Conservation (phyloP, 2,797 vertebrate species). For the Synaphobranchus kaupii region DNA sequence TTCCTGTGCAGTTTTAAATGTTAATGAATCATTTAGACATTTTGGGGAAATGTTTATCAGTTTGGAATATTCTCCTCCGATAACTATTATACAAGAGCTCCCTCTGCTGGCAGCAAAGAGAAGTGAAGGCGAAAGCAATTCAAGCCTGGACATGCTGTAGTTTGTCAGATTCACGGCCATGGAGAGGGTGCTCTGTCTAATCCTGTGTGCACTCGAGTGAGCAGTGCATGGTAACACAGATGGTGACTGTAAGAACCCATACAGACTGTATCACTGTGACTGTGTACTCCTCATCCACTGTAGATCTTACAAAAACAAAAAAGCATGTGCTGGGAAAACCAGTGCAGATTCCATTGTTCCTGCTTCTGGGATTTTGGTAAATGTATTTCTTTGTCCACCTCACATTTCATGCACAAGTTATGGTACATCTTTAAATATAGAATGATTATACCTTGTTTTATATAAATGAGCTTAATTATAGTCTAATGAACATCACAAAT, state of each 20-base stretch:
- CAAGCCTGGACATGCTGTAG: neutral
- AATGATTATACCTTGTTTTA: too few relatives aligned
- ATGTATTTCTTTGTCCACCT: neutral
- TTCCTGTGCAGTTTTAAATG: too few relatives aligned
- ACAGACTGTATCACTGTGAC: neutral
- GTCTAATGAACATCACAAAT: too few relatives aligned
- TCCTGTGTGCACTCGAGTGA: neutral
- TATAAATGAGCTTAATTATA: too few relatives aligned
- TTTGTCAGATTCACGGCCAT: neutral
- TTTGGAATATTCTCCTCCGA: neutral
- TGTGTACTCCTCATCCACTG: neutral
- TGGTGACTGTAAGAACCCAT: neutral
- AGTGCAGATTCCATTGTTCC: neutral
- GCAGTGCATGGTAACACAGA: neutral
- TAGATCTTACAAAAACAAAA: neutral
- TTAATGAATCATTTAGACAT: too few relatives aligned
- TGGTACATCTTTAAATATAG: neutral
- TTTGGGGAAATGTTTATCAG: too few relatives aligned
- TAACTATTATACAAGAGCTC: neutral
- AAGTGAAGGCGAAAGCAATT: neutral
- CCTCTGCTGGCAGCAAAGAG: neutral
- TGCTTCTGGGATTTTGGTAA: neutral
- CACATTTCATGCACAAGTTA: neutral
- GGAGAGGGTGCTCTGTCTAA: neutral
- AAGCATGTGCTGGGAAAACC: neutral